Conservation (phyloP, 2,797 vertebrate genomes). For the Phalanger gymnotis region DNA sequence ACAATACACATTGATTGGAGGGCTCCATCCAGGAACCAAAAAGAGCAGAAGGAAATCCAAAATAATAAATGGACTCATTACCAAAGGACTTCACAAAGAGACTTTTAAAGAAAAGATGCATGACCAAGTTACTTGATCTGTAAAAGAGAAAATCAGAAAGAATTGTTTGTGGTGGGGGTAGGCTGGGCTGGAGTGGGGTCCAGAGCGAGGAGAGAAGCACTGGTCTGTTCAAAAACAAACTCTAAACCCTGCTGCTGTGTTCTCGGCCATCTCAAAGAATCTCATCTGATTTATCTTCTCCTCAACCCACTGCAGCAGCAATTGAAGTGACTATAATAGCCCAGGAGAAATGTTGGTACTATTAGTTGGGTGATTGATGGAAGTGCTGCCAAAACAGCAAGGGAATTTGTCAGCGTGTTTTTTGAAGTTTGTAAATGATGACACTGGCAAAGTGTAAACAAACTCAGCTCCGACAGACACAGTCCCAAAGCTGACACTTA, state of each 20-base stretch:
- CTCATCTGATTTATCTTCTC: conserved; percentile 81
- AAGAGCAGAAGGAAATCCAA: conserved; percentile 67
- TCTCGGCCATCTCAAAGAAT: conserved; percentile 78
- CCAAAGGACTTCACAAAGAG: conserved; percentile 52
- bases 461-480: conserved; percentile 68
- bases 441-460: conserved; percentile 79
- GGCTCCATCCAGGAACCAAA: conserved; percentile 60
- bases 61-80: conserved; percentile 70
- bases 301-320: conserved; percentile 75
- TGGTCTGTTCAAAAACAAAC: conserved; percentile 12
- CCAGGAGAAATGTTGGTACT: conserved; percentile 84
- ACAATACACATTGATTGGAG: conserved; percentile 75
- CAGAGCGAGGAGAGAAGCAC: conserved; percentile 35
- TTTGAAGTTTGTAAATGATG: conserved; percentile 82
- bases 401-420: conserved; percentile 81
- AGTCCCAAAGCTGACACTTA: conserved; percentile 70
- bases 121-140: conserved; percentile 62
- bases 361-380: conserved; percentile 84
- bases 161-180: conserved; percentile 52
- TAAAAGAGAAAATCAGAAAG: conserved; percentile 57
- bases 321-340: conserved; percentile 84
- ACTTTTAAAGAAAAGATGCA: conserved; percentile 46
- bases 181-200: background rate
- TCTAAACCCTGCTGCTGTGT: conserved; percentile 76
- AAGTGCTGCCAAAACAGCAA: conserved; percentile 74